Conservation (phyloP, 2,797 vertebrate genomes). For the Brachyalestes nurse region DNA sequence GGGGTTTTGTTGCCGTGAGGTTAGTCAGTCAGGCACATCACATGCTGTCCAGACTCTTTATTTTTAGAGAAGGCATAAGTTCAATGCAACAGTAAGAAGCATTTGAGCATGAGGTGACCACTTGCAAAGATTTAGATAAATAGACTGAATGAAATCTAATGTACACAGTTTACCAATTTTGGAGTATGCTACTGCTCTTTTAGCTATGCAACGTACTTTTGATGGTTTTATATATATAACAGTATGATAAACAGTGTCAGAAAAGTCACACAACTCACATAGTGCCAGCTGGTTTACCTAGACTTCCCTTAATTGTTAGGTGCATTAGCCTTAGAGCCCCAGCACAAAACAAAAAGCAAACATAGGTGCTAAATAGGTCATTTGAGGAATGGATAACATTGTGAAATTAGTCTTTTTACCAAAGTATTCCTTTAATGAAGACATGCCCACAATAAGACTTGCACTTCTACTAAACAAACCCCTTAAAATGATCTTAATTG, state of each 20-base stretch:
- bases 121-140: too few relatives aligned
- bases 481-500: too few relatives aligned
- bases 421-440: neutral
- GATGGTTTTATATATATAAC: neutral
- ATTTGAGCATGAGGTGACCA: too few relatives aligned
- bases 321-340: neutral
- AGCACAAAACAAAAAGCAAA: neutral
- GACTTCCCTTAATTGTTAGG: neutral
- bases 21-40: neutral
- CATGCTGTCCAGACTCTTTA: neutral
- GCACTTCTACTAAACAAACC: too few relatives aligned
- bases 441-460: conserved; percentile 2
- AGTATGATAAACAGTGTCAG: neutral
- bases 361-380: neutral
- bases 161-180: neutral
- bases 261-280: neutral
- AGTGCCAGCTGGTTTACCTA: neutral
- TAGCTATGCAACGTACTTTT: neutral
- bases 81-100: neutral
- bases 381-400: neutral
- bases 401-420: neutral
- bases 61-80: neutral
- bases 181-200: neutral
- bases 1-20: neutral
- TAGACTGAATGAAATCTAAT: too few relatives aligned